Base-by-base conservation (phyloP, 2,888 invertebrate genomes). In the Megastigmus dorsalis region DNA sequence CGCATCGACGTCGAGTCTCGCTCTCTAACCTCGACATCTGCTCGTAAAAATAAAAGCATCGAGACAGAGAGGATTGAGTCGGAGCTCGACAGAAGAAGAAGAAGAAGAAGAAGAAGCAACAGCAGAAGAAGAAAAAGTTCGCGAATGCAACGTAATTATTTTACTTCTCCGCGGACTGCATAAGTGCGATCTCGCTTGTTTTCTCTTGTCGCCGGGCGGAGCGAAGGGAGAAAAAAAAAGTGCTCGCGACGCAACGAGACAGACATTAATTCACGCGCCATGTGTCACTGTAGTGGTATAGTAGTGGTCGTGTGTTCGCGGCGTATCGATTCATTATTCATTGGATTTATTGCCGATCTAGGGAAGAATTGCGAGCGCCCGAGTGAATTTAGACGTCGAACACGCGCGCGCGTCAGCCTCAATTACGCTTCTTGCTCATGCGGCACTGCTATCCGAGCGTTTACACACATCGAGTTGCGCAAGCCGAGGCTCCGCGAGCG, bases 311-410 rank as follows among this genome's bases (percentile, higher is more conserved):
- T 3, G 36, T 18, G 45, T n/a, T n/a, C 18, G 13, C 43, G 28
- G 36, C 15, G 13, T 38, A 26, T 69, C 48, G 45, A 70, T 72
- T 52, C 43, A 68, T 69, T 69, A 74, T 63, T 67, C 67, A 67
- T 74, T 54, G 66, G 38, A 60, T 75, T 75, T 65, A 68, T 70
- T 52, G 48, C 65, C n/a, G 66, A 26, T 52, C 54, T 20, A 72
- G 79, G 79, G 76, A 81, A 81, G 81, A 79, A 79, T 82, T 79
- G 82, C 82, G 80, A 81, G 80, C 82, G 79, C n/a, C n/a, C 18
- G 36, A 43, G 80, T 23, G 52, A 54, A 70, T 83, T 81, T 76
- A 79, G 70, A 65, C 18, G 10, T 54, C 23, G 20, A 6, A 28
- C 30, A n/a, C 2, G 54, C 26, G 9, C 23, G 20, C 38, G 26